Base-by-base conservation (phyloP, 2,888 invertebrate genomes). In the Cyclophora punctaria region DNA sequence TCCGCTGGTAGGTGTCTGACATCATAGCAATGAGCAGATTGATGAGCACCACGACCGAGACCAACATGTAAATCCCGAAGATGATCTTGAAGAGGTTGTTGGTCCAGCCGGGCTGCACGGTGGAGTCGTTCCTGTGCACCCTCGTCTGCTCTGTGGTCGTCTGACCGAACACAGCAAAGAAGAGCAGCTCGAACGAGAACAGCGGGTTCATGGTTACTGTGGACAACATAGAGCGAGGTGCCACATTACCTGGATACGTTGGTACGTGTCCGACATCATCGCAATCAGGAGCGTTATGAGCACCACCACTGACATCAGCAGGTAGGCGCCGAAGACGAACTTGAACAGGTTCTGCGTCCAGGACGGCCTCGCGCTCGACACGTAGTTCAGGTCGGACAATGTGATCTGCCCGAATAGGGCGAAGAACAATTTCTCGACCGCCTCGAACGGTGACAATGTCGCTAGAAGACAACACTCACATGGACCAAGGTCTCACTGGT, bases 211-310 rank as follows among this genome's bases (percentile, higher is more conserved):
- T 95, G 82, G 93, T 93, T 86, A 97, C 96, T 97, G 94, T 81
- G 92, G 92, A 90, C 90, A 91, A 84, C 89, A 80, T 67, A 66
- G 59, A 69, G 60, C 63, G 67, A 67, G 66, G 60, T 75, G 73
- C 77, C 84, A 83, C 91, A 88, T 92, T 93, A 98, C 98, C 93
- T 99, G 96, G 77, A 98, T 98, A 78, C 98, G 93, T 88, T 99
- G 98, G 89, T 99, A 99, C 73, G 99, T 99, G 92, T 99, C 98
- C 89, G 98, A 98, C 98, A 99, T 98, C 98, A 99, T 98, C 90
- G 99, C 99, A 93, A 99, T 99, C 83, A 99, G 95, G 82, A 99
- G 94, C 90, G 99, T 98, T 90, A 98, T 97, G 76, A 99, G 93
- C 80, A 99, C 98, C 89, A 99, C 96, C 80, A 98, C 95, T 68